These are phyloP conservation scores for Rhabdomys dilectus DNA, from an alignment of 2,113 vertebrate genomes.

Conservation along the genomic window DNA sequence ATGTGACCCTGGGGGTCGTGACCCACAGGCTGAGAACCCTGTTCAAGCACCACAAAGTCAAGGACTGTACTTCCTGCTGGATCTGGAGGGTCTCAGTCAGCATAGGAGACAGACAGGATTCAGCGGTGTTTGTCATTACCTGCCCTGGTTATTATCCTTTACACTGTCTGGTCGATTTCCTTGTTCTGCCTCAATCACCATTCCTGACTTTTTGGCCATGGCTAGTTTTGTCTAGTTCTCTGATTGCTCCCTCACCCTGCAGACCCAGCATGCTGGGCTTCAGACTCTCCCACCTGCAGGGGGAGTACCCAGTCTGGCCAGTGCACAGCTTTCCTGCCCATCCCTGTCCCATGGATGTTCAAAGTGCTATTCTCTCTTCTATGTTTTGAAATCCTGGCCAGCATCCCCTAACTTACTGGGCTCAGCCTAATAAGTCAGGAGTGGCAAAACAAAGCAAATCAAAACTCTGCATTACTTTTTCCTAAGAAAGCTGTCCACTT, in stretches of 20 bases:
- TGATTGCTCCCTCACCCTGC: neutral
- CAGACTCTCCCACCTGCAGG: conserved; percentile 61
- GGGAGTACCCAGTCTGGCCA: conserved; percentile 31
- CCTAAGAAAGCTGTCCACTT: conserved; percentile 56
- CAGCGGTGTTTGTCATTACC: neutral
- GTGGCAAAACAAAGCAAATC: neutral
- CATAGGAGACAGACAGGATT: accelerated
- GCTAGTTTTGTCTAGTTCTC: neutral
- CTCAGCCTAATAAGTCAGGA: conserved; percentile 31
- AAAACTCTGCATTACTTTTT: neutral
- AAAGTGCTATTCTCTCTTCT: neutral
- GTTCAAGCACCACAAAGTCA: neutral
- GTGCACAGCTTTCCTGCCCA: neutral
- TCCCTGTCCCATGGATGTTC: neutral
- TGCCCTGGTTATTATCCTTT: neutral
- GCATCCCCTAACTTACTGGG: neutral
- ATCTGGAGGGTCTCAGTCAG: neutral
- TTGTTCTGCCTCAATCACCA: neutral
- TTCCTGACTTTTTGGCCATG: neutral
- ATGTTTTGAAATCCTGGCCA: neutral
- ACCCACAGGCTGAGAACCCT: neutral
- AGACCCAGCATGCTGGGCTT: neutral
- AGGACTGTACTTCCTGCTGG: neutral
- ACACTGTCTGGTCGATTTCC: neutral
- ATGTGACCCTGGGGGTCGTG: neutral